phyloP scores from a whole-genome alignment of 2,888 invertebrate genomes.

The Pseudococcus viburni region DNA sequence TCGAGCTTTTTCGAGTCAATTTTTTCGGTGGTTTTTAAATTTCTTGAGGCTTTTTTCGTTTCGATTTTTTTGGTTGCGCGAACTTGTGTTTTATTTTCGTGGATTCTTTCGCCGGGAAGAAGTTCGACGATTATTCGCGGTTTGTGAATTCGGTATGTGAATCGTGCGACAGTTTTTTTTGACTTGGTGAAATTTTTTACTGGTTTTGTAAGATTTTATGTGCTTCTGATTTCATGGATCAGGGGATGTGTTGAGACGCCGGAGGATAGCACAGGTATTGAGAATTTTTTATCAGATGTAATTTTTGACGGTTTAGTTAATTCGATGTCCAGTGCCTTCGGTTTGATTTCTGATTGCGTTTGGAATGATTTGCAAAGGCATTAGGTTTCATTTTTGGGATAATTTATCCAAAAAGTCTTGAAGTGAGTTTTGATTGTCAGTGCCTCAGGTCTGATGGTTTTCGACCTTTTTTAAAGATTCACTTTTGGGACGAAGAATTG shows the following conservation, averaged over 20 bases:
- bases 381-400: not conserved
- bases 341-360: not conserved
- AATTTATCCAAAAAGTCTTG: not conserved
- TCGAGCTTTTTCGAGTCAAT: slow-evolving; percentile 23
- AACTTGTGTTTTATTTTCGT: not conserved
- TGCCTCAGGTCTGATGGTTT: not conserved
- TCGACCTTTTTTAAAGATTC: not conserved
- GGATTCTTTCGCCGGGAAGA: not conserved
- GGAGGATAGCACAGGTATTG: not conserved
- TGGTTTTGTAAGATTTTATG: not conserved
- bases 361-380: not conserved
- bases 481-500: not conserved
- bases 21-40: slow-evolving; percentile 9
- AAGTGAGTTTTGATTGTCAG: not conserved
- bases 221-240: not conserved
- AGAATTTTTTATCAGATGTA: not conserved
- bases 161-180: not conserved
- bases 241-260: not conserved
- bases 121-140: slow-evolving; percentile 7
- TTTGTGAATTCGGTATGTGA: slow-evolving; percentile 40
- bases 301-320: not conserved
- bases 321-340: slow-evolving; percentile 52
- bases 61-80: slow-evolving; percentile 25
- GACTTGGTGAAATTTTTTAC: slow-evolving; percentile 28
- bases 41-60: not conserved